Evolutionary conservation across 2,113 vertebrate species (phyloP).

Genomic region (Heliornis fulica): DNA sequence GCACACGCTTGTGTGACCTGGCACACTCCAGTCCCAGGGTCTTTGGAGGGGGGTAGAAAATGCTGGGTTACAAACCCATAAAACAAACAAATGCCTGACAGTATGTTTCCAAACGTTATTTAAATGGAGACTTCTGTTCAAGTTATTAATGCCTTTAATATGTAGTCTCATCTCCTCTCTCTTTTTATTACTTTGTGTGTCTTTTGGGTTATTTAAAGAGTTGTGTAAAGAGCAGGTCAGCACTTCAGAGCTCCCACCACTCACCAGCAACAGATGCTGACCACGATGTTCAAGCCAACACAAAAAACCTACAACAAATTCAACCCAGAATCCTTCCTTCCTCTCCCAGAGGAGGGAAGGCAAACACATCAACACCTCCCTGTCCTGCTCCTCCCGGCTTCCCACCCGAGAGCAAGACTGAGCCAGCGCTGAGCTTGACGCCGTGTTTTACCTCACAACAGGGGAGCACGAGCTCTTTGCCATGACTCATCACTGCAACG

Average conservation of each 20-base stretch:
- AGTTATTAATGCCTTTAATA: conserved; percentile 70
- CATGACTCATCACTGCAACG: fast-evolving
- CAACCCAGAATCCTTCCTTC: not conserved
- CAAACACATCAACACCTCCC: not conserved
- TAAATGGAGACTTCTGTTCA: conserved; percentile 26
- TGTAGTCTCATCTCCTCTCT: conserved; percentile 1
- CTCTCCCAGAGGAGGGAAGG: not conserved
- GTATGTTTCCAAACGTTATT: not conserved
- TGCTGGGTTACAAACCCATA: not conserved
- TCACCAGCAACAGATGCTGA: not conserved
- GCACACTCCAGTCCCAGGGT: not conserved
- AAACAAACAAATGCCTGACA: not conserved
- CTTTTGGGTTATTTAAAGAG: conserved; percentile 59
- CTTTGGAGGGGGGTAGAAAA: not conserved
- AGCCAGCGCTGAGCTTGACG: not conserved
- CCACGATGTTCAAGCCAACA: conserved; percentile 25
- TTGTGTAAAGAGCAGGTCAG: conserved; percentile 49
- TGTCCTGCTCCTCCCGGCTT: not conserved
- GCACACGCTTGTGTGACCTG: not conserved
- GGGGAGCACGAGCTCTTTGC: not conserved
- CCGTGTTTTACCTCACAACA: not conserved
- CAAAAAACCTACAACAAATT: not conserved
- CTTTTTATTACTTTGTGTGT: conserved; percentile 55
- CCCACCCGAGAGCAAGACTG: not conserved
- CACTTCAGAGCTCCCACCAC: conserved; percentile 36